Conservation (phyloP, 2,797 vertebrate genomes). For the Oryzias dopingdopingensis region DNA sequence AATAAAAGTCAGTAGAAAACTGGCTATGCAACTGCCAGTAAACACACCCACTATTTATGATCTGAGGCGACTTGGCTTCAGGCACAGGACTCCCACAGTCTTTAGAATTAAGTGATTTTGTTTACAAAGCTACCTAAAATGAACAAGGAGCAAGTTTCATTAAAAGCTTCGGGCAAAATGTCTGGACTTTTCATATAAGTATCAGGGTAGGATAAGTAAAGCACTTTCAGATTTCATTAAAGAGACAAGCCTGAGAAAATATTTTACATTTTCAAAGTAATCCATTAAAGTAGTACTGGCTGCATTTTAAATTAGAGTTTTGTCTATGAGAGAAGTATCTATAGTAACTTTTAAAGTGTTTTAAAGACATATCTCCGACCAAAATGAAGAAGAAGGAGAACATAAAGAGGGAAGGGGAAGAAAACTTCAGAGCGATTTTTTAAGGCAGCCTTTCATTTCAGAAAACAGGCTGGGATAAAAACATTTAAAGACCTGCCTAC, state of each 20-base stretch:
- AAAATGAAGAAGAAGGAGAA: slow-evolving; percentile 5
- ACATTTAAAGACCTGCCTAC: slow-evolving; percentile 18
- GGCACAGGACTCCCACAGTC: no score
- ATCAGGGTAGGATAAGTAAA: neutral
- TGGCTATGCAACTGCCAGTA: no score
- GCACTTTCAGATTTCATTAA: slow-evolving; percentile 31
- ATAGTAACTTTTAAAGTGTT: slow-evolving; percentile 2
- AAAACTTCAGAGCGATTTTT: slow-evolving; percentile 2
- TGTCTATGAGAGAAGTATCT: neutral
- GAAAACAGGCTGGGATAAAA: neutral
- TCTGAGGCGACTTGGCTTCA: no score
- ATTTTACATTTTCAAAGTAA: slow-evolving; percentile 17
- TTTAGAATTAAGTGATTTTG: no score
- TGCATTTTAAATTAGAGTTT: slow-evolving; percentile 13
- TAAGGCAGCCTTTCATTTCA: neutral
- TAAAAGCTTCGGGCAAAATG: slow-evolving; percentile 3
- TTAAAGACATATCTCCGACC: slow-evolving; percentile 4
- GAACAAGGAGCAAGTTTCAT: neutral
- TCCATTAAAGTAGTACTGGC: slow-evolving; percentile 13
- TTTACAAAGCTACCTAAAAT: no score
- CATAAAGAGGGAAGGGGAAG: neutral
- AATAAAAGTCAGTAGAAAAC: no score
- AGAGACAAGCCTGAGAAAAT: slow-evolving; percentile 2
- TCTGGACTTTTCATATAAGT: slow-evolving; percentile 20
- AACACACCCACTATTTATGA: no score